Base-by-base conservation (phyloP, 1,140 invertebrate species). In the Heliconius eleuchia region DNA sequence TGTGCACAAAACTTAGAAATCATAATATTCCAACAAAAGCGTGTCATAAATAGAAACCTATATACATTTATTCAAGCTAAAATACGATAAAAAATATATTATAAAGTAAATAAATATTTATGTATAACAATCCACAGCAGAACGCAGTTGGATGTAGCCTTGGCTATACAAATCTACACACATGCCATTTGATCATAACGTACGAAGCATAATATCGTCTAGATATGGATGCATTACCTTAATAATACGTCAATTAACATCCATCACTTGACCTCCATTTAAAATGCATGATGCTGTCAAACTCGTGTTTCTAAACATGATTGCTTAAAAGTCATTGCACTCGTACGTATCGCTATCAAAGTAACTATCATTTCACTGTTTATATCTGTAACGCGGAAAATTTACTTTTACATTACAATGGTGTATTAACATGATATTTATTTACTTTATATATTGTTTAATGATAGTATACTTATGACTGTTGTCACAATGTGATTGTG, bases 301-400 rank as follows among this genome's bases (percentile, higher is more conserved):
- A 66, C 27, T 16, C 60, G 27, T 60, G n/a, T 27, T 60, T 60
- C 9, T n/a, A 23, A 60, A 23, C 2, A 27, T 27, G 7, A 66
- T 23, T 9, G 60, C 27, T 66, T n/a, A 13, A 30, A 23, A 30
- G 60, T 66, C 23, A 66, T 66, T 66, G 60, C 60, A 5, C 60
- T 66, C 34, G 1, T 37, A 7, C 34, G 4, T 66, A 66, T 66
- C 13, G 23, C 8, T 30, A 66, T 66, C 27, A 66, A 27, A 23
- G 23, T 0, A 37, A 37, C 34, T 27, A 60, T 60, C 57, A 13
- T 13, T 16, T 18, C 13, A 30, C 30, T 60, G 55, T 60, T 66
- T 66, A 66, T 66, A 66, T 66, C 27, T 66, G 23, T 66, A 66
- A 66, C 11, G 60, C 60, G 60, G 60, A 66, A 66, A 66, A 66